A percentile compares a stretch with the other conserved stretches of the same genome.
Evolutionary conservation across 2,888 invertebrate species (phyloP).

Genomic region (Acrobasis suavella): DNA sequence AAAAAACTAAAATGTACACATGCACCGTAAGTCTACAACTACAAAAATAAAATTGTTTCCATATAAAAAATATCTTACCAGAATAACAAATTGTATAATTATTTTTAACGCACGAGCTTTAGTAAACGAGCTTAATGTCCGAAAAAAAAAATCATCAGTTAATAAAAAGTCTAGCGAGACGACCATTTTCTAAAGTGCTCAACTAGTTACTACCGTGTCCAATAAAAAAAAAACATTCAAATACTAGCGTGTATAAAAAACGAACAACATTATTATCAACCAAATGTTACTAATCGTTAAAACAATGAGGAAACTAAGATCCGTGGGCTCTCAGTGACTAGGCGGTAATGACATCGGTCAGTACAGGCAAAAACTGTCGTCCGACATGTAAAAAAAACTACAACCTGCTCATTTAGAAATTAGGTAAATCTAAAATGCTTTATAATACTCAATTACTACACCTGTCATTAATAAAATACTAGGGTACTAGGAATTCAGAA

Average conservation of each 20-base stretch:
- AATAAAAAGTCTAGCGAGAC: slow-evolving; percentile 76
- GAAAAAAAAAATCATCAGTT: slow-evolving; percentile 57
- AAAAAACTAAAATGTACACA: slow-evolving; percentile 71
- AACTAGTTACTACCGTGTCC: slow-evolving; percentile 78
- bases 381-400: slow-evolving; percentile 54
- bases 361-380: slow-evolving; percentile 50
- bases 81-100: slow-evolving; percentile 79
- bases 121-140: slow-evolving; percentile 70
- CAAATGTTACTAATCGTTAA: slow-evolving; percentile 72
- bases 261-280: slow-evolving; percentile 75
- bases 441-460: slow-evolving; percentile 63
- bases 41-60: slow-evolving; percentile 77
- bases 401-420: slow-evolving; percentile 46
- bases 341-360: slow-evolving; percentile 73
- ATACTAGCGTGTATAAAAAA: slow-evolving; percentile 73
- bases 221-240: slow-evolving; percentile 61
- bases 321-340: slow-evolving; percentile 80
- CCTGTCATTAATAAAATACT: slow-evolving; percentile 47
- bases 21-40: slow-evolving; percentile 79
- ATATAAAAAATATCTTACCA: slow-evolving; percentile 80
- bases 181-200: slow-evolving; percentile 74
- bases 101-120: slow-evolving; percentile 72
- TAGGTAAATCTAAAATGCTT: slow-evolving; percentile 63
- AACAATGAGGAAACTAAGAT: slow-evolving; percentile 68
- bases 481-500: slow-evolving; percentile 44